Evolutionary conservation across 2,888 invertebrate genomes (phyloP), one percentile per base, ranked within the genome.

Genomic region (Kuschelorhynchus macadamiae): DNA sequence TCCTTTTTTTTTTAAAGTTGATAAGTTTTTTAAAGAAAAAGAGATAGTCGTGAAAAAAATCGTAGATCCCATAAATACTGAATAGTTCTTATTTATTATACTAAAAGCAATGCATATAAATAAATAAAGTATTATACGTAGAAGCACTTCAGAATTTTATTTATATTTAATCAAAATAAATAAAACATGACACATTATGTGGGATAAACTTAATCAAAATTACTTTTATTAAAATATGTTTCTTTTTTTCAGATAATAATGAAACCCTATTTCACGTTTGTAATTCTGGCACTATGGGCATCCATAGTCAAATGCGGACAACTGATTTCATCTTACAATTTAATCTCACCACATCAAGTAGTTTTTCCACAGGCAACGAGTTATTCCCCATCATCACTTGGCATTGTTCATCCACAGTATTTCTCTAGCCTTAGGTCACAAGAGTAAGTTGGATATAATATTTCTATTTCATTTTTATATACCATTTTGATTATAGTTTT

Each of bases 261-360:
- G 67, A 56, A 55, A 18, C n/a, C 42, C 9, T 57, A 50, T 41
- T 1, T 67, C 3, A 16, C 49, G 7, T 17, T 52, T 11, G 17
- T 36, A 11, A 32, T 33, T 17, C 5, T 65, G 32, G 44, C 52
- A 0, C 5, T 55, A 14, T 67, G 47, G 39, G 8, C 32, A 18
- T 64, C 64, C 11, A 1, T 57, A n/a, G 63, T 62, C 8, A 70
- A 70, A 46, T 57, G 62, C 12, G 70, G 66, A 11, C 69, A 64
- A 41, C 44, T 70, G 4, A 49, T 67, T 8, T 63, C 70, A n/a
- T 20, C 50, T 7, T 70, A 70, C 41, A 63, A 63, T 12, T 46
- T 68, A 3, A 49, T 68, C 9, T 32, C 47, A 16, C 63, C 63
- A 17, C 59, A 49, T 5, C 52, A 61, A 32, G 20, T 68, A 11